Evolutionary conservation across 2,113 vertebrate species (phyloP), one percentile per base, ranked within the genome.

Genomic region (Rhagologus leucostigma): DNA sequence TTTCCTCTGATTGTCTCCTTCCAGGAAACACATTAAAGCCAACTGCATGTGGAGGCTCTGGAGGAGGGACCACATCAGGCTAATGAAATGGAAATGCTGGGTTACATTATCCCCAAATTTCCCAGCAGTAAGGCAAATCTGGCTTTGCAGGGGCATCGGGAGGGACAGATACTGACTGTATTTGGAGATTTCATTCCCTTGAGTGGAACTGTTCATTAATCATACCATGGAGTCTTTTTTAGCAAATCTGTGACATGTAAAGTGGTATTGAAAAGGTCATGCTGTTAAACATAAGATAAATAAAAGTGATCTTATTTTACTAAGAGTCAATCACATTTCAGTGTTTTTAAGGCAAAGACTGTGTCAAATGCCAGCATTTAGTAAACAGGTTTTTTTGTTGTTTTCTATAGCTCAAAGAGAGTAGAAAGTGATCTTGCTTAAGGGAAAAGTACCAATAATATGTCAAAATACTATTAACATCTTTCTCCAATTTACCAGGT

Each of bases 261-360:
- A 96, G 87, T 32, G 59, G 57, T 88, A 89, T 79, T 89, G 91
- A 60, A 97, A 97, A 97, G 81, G 80, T 94, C 96, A 91, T 20
- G 84, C 47, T 94, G 77, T 91, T 97, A 93, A 95, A 96, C 76
- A 74, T 84, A 87, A 74, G 60, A 94, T 93, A 97, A 95, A 93
- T 80, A 95, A 69, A 89, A 71, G 37, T 69, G 53, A 84, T 94
- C 70, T 84, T 87, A 95, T 94, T 96, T 97, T 88, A 87, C 42
- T 85, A 96, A 73, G 52, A 95, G 64, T 96, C 93, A 93, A 84
- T 89, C 84, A 96, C 76, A 94, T 95, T 95, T 83, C 68, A 84
- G 46, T 50, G 64, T 50, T 44, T 42, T 69, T 89, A 85, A 95
- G 73, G 30, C 52, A 57, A 93, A 92, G 62, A 68, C 50, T 62